phyloP scores from a whole-genome alignment of 2,797 vertebrate species.

The Pygocentrus nattereri region DNA sequence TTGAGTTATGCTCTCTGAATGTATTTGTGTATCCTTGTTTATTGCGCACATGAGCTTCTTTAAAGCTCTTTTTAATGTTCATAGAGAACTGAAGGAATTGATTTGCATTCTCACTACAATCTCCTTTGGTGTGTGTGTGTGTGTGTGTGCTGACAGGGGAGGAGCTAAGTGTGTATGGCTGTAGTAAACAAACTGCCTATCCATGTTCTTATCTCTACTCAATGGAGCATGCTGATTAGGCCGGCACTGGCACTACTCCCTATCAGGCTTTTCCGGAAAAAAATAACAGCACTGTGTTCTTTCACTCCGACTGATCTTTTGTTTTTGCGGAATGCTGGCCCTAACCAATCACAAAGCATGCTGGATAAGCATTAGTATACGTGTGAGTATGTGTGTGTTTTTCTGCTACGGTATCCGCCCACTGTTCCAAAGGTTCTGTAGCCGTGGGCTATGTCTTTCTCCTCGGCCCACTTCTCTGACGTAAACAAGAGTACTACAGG shows the following conservation, averaged over 20 bases:
- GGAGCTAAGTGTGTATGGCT: slow-evolving; percentile 65
- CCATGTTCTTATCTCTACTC: slow-evolving; percentile 37
- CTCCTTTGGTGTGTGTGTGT: neutral
- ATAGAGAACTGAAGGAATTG: neutral
- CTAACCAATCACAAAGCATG: slow-evolving; percentile 55
- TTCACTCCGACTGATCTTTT: slow-evolving; percentile 57
- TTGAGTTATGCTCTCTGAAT: neutral
- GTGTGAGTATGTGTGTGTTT: slow-evolving; percentile 23
- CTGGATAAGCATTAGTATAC: slow-evolving; percentile 35
- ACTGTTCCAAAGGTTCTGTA: slow-evolving; percentile 43
- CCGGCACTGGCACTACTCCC: slow-evolving; percentile 31
- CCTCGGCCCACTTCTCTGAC: slow-evolving; percentile 27
- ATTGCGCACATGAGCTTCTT: neutral
- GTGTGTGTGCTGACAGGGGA: slow-evolving; percentile 27
- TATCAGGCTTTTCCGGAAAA: slow-evolving; percentile 51
- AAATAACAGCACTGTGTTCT: slow-evolving; percentile 41
- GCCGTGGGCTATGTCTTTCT: slow-evolving; percentile 44
- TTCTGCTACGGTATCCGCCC: slow-evolving; percentile 41
- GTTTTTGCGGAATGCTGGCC: slow-evolving; percentile 59
- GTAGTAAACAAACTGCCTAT: slow-evolving; percentile 47
- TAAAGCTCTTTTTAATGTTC: slow-evolving; percentile 4
- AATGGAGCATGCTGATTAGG: slow-evolving; percentile 38
- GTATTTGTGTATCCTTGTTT: neutral
- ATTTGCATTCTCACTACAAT: neutral
- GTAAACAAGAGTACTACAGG: slow-evolving; percentile 44